Evolutionary conservation across 2,113 vertebrate genomes (phyloP).

Genomic region (Pangasianodon hypophthalmus): DNA sequence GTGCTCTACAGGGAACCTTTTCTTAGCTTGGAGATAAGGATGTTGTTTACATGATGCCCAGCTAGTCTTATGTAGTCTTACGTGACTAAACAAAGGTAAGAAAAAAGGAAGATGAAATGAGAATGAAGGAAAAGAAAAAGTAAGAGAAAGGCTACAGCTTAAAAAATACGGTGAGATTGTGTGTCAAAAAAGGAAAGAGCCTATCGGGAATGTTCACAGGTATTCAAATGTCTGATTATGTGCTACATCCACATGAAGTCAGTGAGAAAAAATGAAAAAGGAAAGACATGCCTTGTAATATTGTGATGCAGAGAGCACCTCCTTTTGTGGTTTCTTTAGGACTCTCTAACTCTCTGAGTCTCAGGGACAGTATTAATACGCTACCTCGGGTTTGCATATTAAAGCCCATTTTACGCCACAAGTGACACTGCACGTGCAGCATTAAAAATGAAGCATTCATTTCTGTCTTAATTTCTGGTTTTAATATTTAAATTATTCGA

Average conservation of each 20-base stretch:
- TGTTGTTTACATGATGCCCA: constrained; percentile 33
- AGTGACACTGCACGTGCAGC: background rate
- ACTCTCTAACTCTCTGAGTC: background rate
- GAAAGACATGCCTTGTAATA: background rate
- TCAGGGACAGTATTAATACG: background rate
- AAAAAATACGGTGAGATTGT: background rate
- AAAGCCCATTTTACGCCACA: background rate
- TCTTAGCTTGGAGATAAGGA: constrained; percentile 23
- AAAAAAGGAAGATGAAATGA: background rate
- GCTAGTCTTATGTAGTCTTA: background rate
- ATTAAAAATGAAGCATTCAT: background rate
- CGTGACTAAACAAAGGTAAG: background rate
- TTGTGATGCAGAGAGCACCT: background rate
- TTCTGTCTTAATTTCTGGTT: background rate
- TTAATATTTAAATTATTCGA: background rate
- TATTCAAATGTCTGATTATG: background rate
- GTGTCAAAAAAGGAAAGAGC: background rate
- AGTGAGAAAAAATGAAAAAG: background rate
- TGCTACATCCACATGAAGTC: background rate
- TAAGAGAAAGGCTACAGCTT: background rate
- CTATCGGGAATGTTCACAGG: background rate
- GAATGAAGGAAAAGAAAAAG: background rate
- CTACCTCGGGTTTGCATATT: background rate
- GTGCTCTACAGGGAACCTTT: constrained; percentile 17
- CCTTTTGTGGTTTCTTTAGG: background rate